Evolutionary conservation across 2,113 vertebrate species (phyloP).

Genomic region (Hippolais icterina): DNA sequence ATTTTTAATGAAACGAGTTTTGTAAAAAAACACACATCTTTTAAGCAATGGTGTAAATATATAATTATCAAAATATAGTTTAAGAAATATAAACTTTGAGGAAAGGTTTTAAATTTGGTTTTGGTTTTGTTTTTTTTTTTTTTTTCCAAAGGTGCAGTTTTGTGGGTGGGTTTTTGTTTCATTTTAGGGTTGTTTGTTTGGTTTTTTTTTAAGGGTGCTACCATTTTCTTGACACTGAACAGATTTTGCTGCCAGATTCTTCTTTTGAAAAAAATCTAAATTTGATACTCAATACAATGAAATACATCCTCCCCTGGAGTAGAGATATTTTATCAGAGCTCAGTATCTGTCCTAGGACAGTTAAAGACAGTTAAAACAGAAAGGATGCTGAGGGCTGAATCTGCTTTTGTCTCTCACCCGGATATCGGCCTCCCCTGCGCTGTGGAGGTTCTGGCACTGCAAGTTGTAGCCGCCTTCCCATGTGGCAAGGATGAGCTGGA

Average conservation of each 20-base stretch:
- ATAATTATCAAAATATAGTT: neutral
- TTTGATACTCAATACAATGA: neutral
- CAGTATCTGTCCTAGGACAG: neutral
- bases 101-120: neutral
- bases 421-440: slow-evolving; percentile 79
- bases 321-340: neutral
- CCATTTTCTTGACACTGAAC: neutral
- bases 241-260: neutral
- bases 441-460: slow-evolving; percentile 84
- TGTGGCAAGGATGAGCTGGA: slow-evolving; percentile 81
- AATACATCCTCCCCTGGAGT: neutral
- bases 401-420: slow-evolving; percentile 73
- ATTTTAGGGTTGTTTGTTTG: neutral
- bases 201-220: neutral
- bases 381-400: neutral
- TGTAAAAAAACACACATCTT: fast-evolving
- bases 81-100: neutral
- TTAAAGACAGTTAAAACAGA: neutral
- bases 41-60: neutral
- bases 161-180: neutral
- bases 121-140: neutral
- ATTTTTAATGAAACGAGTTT: neutral
- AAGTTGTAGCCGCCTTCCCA: slow-evolving; percentile 85
- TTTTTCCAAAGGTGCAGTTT: neutral
- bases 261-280: neutral